Percentiles rank a stretch among this genome's conserved stretches.
These are phyloP conservation scores for Nannoperca obscura DNA, from an alignment of 2,797 vertebrate genomes.

Conservation along the genomic window DNA sequence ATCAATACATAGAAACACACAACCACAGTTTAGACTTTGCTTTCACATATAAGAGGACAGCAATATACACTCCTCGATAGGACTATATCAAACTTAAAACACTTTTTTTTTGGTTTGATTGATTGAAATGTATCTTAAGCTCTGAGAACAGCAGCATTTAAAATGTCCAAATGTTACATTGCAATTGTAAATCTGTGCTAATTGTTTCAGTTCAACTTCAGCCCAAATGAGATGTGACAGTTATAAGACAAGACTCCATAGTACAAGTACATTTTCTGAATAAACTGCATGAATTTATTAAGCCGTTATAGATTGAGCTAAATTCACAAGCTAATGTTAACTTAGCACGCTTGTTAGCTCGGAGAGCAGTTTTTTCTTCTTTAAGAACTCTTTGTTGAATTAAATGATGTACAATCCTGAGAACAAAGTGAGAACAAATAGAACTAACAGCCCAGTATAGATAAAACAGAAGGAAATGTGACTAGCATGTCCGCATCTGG, in stretches of 20 bases:
- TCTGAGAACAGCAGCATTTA: not conserved
- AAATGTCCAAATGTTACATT: not conserved
- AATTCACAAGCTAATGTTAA: not conserved
- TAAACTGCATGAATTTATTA: not conserved
- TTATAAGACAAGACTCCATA: not conserved
- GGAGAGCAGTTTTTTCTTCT: not conserved
- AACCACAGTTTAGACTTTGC: not conserved
- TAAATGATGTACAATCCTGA: not conserved
- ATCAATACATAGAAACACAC: conserved; percentile 14
- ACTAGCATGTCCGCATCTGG: too few relatives aligned
- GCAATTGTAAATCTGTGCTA: not conserved
- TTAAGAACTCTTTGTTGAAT: not conserved
- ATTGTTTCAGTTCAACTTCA: not conserved
- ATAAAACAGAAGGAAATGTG: too few relatives aligned
- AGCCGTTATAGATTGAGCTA: not conserved
- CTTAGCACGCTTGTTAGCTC: not conserved
- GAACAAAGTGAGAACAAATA: not conserved
- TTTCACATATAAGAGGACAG: not conserved
- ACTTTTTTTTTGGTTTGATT: not conserved
- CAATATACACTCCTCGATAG: not conserved
- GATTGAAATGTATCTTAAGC: not conserved
- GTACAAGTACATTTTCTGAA: not conserved
- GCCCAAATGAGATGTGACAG: not conserved
- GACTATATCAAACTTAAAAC: not conserved
- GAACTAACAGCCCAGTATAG: not conserved